Percentiles rank a stretch among this genome's conserved stretches.
Conservation (phyloP, 2,113 vertebrate species). For the Osmerus eperlanus region DNA sequence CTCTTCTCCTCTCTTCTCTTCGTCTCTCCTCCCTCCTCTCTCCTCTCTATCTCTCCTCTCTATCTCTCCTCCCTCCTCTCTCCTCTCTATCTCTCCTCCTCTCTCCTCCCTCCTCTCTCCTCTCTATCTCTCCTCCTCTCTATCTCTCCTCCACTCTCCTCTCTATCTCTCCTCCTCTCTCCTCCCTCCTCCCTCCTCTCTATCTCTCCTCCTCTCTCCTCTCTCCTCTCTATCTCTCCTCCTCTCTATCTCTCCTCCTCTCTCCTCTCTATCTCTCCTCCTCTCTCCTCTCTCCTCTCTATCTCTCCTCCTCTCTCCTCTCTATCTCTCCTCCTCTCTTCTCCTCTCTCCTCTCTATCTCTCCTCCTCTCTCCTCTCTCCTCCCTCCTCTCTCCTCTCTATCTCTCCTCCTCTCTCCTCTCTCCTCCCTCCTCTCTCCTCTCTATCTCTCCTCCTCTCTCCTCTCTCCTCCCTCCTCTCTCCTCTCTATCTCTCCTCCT, state of each 20-base stretch:
- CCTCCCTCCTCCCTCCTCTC: neutral
- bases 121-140: no score
- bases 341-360: neutral
- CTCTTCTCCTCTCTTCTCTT: neutral
- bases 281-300: no score
- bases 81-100: neutral
- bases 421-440: no score
- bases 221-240: neutral
- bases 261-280: neutral
- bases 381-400: neutral
- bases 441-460: no score
- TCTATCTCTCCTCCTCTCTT: no score
- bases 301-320: neutral
- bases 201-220: neutral
- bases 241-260: no score
- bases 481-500: neutral
- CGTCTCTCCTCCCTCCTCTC: neutral
- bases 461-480: neutral
- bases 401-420: neutral
- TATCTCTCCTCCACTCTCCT: no score
- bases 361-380: no score
- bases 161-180: neutral
- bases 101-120: neutral
- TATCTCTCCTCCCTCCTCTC: neutral
- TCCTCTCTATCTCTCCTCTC: neutral